phyloP scores from a whole-genome alignment of 2,113 vertebrate genomes.

The Anser brachyrhynchus region DNA sequence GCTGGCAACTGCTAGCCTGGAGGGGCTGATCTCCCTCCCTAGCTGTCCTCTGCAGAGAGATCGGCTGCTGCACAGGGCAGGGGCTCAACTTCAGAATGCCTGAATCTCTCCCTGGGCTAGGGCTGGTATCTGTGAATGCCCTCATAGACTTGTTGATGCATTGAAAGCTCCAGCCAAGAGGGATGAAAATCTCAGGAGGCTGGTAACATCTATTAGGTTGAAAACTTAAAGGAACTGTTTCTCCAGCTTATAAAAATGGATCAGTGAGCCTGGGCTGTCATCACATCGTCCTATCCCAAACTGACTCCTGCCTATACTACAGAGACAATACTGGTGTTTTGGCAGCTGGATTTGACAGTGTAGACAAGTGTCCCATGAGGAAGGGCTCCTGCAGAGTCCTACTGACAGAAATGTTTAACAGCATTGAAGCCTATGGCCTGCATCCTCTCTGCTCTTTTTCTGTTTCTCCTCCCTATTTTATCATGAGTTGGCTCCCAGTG shows the following conservation, averaged over 20 bases:
- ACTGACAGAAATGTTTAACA: background rate
- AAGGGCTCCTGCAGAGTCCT: background rate
- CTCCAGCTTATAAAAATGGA: background rate
- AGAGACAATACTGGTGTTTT: background rate
- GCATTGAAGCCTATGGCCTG: background rate
- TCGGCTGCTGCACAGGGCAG: background rate
- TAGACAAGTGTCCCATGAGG: background rate
- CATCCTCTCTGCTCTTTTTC: background rate
- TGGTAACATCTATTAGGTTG: background rate
- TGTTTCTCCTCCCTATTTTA: background rate
- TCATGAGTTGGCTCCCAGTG: background rate
- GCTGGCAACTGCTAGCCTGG: background rate
- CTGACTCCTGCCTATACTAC: background rate
- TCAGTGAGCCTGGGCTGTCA: background rate
- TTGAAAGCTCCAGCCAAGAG: background rate
- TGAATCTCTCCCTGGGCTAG: background rate
- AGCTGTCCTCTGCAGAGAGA: background rate
- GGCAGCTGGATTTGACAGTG: background rate
- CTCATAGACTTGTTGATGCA: rapidly evolving
- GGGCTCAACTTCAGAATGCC: background rate
- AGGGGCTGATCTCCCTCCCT: background rate
- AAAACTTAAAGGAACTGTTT: background rate
- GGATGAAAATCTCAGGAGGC: background rate
- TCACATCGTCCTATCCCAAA: background rate
- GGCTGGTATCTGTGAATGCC: background rate